Evolutionary conservation across 2,888 invertebrate species (phyloP), one percentile per base, ranked within the genome.

Genomic region (Himalopsyche japonica): DNA sequence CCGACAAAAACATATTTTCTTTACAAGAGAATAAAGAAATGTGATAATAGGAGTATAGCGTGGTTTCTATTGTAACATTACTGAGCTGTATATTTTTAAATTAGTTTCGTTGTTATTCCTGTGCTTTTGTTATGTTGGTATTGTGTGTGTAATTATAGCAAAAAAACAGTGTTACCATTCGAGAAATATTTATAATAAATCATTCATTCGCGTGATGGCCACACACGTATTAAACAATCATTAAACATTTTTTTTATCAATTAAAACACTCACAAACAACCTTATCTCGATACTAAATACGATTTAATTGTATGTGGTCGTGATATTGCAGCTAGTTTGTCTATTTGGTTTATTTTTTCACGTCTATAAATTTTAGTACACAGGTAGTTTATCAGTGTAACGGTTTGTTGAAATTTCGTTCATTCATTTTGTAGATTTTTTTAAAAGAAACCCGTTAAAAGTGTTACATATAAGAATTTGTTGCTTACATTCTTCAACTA

Each of bases 171-270:
- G 57, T 57, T 57, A 57, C 57, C 57, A 57, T 57, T 57, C 57
- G 57, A 24, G 20, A 20, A 3, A 20, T 57, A 57, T 57, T 57
- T 20, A 57, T 57, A 57, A 57, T 57, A 57, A 57, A 57, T 57
- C 57, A 57, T 57, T 57, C 57, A 20, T 57, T 57, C 57, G 57
- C 57, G 57, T 57, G 57, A 32, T 34, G 77, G 57, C 82, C 82
- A 49, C 82, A 82, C 82, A 77, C 82, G 82, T 77, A 32, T 76
- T 70, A 81, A 81, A 76, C 80, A 76, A 82, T 78, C 76, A 82
- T 49, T 49, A 77, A 47, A 81, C 48, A 49, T 82, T 78, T 82
- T 82, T 82, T 82, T 24, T 57, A 57, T 57, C 57, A 57, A 57
- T 57, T 57, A 57, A 57, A 57, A 57, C 57, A 57, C 57, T 57